These are phyloP conservation scores for Dromiciops gliroides DNA, from an alignment of 2,113 vertebrate species.

Conservation along the genomic window DNA sequence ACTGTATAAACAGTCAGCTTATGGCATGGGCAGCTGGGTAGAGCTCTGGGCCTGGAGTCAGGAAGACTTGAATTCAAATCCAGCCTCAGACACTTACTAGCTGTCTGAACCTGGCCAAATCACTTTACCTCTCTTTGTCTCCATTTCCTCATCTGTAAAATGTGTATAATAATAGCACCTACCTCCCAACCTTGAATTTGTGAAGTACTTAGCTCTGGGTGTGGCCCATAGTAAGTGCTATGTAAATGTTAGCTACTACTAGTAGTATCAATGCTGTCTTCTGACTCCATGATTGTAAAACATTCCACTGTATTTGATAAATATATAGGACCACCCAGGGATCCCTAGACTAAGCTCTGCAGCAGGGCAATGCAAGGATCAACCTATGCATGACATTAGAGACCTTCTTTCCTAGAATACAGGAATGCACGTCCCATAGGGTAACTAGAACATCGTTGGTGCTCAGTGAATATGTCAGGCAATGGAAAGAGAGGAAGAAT, in stretches of 20 bases:
- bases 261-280: neutral
- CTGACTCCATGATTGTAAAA: neutral
- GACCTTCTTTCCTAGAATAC: neutral
- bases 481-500: neutral
- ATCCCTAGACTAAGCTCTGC: neutral
- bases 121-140: too few relatives aligned
- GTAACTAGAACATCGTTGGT: neutral
- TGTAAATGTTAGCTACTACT: neutral
- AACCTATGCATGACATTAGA: neutral
- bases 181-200: too few relatives aligned
- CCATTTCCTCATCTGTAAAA: too few relatives aligned
- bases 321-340: neutral
- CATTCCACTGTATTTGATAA: neutral
- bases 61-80: too few relatives aligned
- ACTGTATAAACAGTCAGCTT: too few relatives aligned
- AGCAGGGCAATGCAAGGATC: neutral
- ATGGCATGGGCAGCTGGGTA: too few relatives aligned
- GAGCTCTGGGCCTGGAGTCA: too few relatives aligned
- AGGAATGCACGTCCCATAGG: neutral
- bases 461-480: conserved; percentile 6
- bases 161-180: too few relatives aligned
- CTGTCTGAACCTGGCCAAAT: too few relatives aligned
- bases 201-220: too few relatives aligned
- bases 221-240: too few relatives aligned
- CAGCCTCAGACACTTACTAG: too few relatives aligned